phyloP scores from a whole-genome alignment of 2,888 invertebrate genomes.

The Gymnosoma rotundatum region DNA sequence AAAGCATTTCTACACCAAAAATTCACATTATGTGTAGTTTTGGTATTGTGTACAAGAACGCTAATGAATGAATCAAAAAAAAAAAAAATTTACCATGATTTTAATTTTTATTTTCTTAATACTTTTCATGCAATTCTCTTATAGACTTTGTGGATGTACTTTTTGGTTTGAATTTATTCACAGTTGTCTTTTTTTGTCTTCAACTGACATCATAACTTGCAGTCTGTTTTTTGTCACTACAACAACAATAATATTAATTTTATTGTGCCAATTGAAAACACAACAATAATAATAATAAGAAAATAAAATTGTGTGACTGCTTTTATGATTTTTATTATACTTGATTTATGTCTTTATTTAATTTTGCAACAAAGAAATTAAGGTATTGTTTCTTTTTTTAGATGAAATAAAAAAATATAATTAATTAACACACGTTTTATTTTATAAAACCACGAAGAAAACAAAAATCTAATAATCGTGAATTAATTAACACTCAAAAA shows the following conservation, averaged over 20 bases:
- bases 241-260: slow-evolving; percentile 20
- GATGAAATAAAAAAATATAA: slow-evolving; percentile 18
- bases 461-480: slow-evolving; percentile 2
- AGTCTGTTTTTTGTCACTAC: slow-evolving; percentile 28
- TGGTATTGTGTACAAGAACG: no score
- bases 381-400: slow-evolving; percentile 34
- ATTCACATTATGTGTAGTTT: no score
- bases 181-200: neutral
- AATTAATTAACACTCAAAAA: slow-evolving; percentile 30
- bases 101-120: no score
- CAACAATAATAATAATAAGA: slow-evolving; percentile 2
- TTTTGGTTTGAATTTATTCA: no score
- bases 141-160: no score
- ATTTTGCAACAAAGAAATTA: neutral
- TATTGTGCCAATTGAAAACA: slow-evolving; percentile 41
- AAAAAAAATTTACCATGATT: no score
- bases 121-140: no score
- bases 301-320: slow-evolving; percentile 41
- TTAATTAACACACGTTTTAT: slow-evolving; percentile 59
- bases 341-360: slow-evolving; percentile 15
- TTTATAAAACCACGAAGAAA: slow-evolving; percentile 40
- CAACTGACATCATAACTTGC: slow-evolving; percentile 31
- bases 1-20: no score
- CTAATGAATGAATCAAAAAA: no score
- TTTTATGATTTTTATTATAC: slow-evolving; percentile 20